These are phyloP conservation scores for Parotocinclus haroldoi DNA, from an alignment of 2,797 vertebrate species.

Conservation along the genomic window DNA sequence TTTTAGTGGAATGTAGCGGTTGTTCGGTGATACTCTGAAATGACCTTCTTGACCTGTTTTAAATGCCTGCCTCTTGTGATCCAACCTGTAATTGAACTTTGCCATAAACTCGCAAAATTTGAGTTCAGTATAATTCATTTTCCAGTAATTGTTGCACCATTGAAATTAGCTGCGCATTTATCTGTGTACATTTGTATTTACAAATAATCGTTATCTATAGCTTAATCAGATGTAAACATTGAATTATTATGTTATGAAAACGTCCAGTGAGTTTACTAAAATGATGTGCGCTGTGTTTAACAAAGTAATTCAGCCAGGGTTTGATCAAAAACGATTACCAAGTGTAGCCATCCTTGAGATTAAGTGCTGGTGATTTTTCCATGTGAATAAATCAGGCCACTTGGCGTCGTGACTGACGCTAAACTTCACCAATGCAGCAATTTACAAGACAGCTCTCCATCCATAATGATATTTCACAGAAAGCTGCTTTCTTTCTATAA, in stretches of 20 bases:
- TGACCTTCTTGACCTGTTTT: neutral
- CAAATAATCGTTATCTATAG: too few species aligned
- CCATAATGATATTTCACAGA: conserved; percentile 79
- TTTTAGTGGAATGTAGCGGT: neutral
- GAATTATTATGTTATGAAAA: conserved; percentile 36
- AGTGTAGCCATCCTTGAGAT: conserved; percentile 36
- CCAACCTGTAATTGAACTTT: conserved; percentile 13
- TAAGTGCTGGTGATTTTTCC: conserved; percentile 43
- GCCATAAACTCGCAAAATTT: neutral
- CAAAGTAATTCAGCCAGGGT: conserved; percentile 27
- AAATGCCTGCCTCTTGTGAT: conserved; percentile 7
- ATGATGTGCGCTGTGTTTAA: conserved; percentile 29
- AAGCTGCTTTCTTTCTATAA: conserved; percentile 82
- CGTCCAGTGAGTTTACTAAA: conserved; percentile 43
- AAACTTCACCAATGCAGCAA: conserved; percentile 64
- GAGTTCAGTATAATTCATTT: neutral
- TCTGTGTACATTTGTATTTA: neutral
- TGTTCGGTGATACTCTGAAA: neutral
- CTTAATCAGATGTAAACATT: conserved; percentile 39
- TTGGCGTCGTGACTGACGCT: conserved; percentile 61
- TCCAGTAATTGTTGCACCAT: neutral
- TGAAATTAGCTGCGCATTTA: too few species aligned
- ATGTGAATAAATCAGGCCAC: conserved; percentile 62
- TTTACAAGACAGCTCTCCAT: conserved; percentile 75
- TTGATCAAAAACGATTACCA: conserved; percentile 47